A percentile compares a stretch with the other conserved stretches of the same genome.
phyloP scores from a whole-genome alignment of 2,888 invertebrate species.

The Lithosia quadra region DNA sequence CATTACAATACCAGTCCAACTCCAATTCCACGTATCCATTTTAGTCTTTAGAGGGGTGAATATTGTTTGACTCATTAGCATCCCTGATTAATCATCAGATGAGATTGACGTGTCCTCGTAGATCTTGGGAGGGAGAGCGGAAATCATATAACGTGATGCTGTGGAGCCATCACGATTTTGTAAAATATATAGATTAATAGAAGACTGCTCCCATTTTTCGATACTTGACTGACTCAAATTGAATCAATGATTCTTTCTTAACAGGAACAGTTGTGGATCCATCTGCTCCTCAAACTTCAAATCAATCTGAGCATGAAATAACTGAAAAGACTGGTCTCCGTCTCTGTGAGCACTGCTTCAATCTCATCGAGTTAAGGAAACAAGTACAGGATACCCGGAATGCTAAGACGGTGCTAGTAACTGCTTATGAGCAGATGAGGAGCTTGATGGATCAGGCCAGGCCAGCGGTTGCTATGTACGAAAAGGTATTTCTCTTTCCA shows the following conservation, averaged over 20 bases:
- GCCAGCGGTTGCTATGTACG: conserved; percentile 89
- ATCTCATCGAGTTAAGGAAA: conserved; percentile 92
- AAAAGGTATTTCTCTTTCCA: conserved; percentile 75
- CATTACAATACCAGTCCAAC: too few relatives aligned
- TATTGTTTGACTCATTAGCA: too few relatives aligned
- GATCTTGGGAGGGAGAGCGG: too few relatives aligned
- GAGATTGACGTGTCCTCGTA: too few relatives aligned
- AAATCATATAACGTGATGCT: too few relatives aligned
- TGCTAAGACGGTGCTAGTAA: conserved; percentile 92
- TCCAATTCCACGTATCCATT: too few relatives aligned
- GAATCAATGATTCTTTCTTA: conserved; percentile 17
- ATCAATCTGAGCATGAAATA: conserved; percentile 68
- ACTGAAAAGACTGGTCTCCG: conserved; percentile 88
- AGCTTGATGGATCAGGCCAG: conserved; percentile 91
- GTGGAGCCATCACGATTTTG: too few relatives aligned
- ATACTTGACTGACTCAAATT: background rate
- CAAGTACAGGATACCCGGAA: conserved; percentile 93
- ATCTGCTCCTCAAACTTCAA: conserved; percentile 66
- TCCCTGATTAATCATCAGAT: too few relatives aligned
- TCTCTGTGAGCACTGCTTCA: conserved; percentile 92
- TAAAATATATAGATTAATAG: too few relatives aligned
- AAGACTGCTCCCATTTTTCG: too few relatives aligned
- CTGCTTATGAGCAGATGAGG: conserved; percentile 94
- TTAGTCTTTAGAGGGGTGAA: too few relatives aligned
- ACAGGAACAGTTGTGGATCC: conserved; percentile 83